Conservation (phyloP, 2,113 vertebrate species). For the Xiphorhynchus elegans region DNA sequence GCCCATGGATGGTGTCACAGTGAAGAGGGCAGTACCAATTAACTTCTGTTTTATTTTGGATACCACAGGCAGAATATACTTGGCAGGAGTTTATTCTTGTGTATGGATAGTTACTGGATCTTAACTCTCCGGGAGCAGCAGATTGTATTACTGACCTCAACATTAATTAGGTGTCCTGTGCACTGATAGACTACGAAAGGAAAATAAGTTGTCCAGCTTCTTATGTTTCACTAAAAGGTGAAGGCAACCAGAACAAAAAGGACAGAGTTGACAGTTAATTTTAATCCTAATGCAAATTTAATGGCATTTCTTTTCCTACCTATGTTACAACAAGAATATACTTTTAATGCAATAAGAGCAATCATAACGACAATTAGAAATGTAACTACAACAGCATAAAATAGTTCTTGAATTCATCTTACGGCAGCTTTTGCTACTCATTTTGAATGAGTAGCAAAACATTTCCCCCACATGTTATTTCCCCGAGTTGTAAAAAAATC, state of each 20-base stretch:
- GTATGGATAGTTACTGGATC: background rate
- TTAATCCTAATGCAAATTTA: background rate
- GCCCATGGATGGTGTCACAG: background rate
- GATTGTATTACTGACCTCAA: background rate
- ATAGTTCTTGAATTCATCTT: background rate
- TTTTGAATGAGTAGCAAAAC: background rate
- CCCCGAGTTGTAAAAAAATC: background rate
- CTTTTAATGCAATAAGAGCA: background rate
- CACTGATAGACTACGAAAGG: background rate
- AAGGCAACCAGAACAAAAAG: background rate
- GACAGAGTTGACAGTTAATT: background rate
- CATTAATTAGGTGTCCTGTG: background rate
- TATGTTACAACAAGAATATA: background rate
- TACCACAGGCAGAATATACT: background rate
- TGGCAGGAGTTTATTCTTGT: background rate
- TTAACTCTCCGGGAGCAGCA: background rate
- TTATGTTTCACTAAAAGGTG: background rate
- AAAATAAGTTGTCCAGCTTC: conserved; percentile 7
- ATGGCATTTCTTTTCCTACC: background rate
- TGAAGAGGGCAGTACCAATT: background rate
- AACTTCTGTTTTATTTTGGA: background rate
- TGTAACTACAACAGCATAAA: background rate
- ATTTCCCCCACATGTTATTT: background rate
- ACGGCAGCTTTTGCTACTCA: background rate
- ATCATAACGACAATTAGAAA: background rate